Base-by-base conservation (phyloP, 1,140 invertebrate genomes). In the Diorhabda sublineata region DNA sequence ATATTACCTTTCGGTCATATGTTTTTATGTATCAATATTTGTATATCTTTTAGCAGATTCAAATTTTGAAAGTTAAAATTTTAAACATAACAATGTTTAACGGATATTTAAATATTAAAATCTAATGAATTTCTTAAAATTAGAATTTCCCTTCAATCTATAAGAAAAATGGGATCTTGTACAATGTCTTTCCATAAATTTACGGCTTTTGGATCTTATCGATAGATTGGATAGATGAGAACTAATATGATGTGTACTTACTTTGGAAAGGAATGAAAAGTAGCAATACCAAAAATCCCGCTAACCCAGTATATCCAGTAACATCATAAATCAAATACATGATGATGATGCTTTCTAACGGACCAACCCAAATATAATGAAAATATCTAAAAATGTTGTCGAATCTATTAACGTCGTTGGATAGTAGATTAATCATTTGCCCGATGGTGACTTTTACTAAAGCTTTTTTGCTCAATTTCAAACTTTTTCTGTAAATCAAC, bases 401-500 rank as follows among this genome's bases (percentile, higher is more conserved):
- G 73, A 92, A 92, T 42, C 89, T 81, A 42, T 87, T 89, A 6
- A 91, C 87, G 76, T 96, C 94, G 69, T 96, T 96, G 2, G 94
- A 94, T 63, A 96, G 80, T 1, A 97, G 83, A 80, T 96, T 97
- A 0, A 97, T 90, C 64, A 95, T 91, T 78, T 94, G 91, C 0
- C 94, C 94, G 3, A 90, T 84, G 1, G 93, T 89, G 1, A 92
- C 93, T 79, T 91, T 87, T 0, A 87, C 88, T 11, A 94, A 80
- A n/a, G 92, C 89, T n/a, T 84, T 86, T 71, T 84, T 85, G 4
- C 86, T 88, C 0, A 90, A 75, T 72, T 81, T 82, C 57, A 90
- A 76, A 2, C 84, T 91, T 89, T 87, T 96, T 93, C 79, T 88
- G 77, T 95, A 96, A 64, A 96, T 89, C 0, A 96, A 79, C 0